Conservation (phyloP, 2,113 vertebrate genomes). For the Mormyrus iriodes region DNA sequence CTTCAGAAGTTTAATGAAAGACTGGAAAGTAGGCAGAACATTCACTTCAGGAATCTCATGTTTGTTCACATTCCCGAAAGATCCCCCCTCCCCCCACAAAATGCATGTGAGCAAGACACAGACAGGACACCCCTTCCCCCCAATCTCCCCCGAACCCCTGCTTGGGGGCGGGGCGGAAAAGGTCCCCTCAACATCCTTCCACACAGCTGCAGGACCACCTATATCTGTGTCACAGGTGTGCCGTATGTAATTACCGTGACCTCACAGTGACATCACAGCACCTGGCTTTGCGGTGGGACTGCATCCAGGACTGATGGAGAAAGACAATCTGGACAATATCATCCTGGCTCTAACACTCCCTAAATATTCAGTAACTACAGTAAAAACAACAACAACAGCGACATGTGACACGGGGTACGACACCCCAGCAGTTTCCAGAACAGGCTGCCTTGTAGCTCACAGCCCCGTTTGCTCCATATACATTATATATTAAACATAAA, state of each 20-base stretch:
- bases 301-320: background rate
- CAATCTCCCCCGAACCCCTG: background rate
- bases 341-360: background rate
- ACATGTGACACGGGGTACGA: no score
- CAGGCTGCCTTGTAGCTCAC: background rate
- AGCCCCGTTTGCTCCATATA: background rate
- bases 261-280: background rate
- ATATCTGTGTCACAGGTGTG: background rate
- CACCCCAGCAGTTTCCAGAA: background rate
- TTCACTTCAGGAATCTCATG: slow-evolving; percentile 39
- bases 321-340: background rate
- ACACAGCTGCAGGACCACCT: background rate
- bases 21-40: slow-evolving; percentile 61
- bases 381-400: background rate
- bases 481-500: background rate
- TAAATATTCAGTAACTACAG: background rate
- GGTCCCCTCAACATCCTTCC: background rate
- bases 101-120: slow-evolving; percentile 28
- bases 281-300: background rate
- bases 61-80: slow-evolving; percentile 40
- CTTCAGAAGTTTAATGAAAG: slow-evolving; percentile 93
- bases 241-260: background rate
- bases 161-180: background rate
- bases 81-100: slow-evolving; percentile 31
- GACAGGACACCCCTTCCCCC: background rate